Evolutionary conservation across 2,113 vertebrate species (phyloP).

Genomic region (Eurypyga helias): DNA sequence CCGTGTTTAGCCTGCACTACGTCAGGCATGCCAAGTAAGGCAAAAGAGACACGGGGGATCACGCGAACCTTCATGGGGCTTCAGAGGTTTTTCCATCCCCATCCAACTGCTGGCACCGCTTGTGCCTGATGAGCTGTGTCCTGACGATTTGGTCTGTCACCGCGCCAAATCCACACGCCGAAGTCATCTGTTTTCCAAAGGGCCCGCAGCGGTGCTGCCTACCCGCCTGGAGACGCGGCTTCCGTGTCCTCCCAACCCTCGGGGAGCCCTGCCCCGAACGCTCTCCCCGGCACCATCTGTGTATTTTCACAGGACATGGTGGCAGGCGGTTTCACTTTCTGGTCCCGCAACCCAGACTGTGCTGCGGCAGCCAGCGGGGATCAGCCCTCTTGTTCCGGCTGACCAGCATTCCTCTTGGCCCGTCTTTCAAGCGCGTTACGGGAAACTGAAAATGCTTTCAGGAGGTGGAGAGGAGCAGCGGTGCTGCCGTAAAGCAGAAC

Average conservation of each 20-base stretch:
- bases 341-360: not conserved
- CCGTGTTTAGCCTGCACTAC: not conserved
- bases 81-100: not conserved
- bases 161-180: not conserved
- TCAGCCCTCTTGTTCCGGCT: not conserved
- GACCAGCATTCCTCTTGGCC: fast-evolving
- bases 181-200: not conserved
- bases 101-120: not conserved
- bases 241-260: not conserved
- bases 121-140: not conserved
- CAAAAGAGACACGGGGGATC: not conserved
- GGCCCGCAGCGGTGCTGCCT: not conserved
- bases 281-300: not conserved
- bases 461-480: not conserved
- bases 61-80: fast-evolving
- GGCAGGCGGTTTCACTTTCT: not conserved
- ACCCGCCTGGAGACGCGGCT: not conserved
- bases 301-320: not conserved
- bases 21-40: not conserved
- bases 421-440: not conserved
- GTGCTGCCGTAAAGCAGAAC: not conserved
- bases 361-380: fast-evolving
- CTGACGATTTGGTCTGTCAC: fast-evolving
- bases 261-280: not conserved
- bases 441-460: not conserved